Percentiles rank a stretch among this genome's conserved stretches.
Conservation (phyloP, 2,113 vertebrate species). For the Eurystomus gularis region DNA sequence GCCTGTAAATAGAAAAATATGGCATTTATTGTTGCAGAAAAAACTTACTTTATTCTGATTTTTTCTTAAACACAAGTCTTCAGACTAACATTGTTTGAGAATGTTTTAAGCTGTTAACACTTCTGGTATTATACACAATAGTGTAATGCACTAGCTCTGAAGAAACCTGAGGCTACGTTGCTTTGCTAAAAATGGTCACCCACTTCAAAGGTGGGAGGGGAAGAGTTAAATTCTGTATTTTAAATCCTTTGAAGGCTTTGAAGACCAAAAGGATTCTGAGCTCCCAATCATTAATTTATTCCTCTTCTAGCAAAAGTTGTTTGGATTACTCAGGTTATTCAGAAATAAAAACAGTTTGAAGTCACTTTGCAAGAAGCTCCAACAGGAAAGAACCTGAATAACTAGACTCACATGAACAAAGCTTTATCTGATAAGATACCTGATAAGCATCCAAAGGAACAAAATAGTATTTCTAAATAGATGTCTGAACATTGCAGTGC, state of each 20-base stretch:
- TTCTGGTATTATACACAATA: neutral
- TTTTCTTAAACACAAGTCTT: neutral
- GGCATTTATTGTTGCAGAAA: neutral
- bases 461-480: conserved; percentile 17
- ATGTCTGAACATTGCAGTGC: neutral
- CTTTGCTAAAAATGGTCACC: neutral
- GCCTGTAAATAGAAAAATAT: neutral
- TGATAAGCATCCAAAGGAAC: conserved; percentile 12
- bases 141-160: neutral
- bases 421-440: conserved; percentile 27
- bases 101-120: neutral
- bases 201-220: neutral
- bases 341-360: conserved; percentile 19
- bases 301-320: neutral
- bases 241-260: neutral
- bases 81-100: neutral
- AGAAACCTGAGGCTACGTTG: neutral
- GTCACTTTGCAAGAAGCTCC: neutral
- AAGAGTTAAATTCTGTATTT: neutral
- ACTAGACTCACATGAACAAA: conserved; percentile 47
- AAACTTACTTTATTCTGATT: neutral
- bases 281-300: neutral
- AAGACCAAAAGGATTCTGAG: neutral
- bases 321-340: conserved; percentile 8
- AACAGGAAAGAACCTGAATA: conserved; percentile 51